Evolutionary conservation across 2,888 invertebrate genomes (phyloP), one percentile per base, ranked within the genome.

Genomic region (Onthophagus sagittarius): DNA sequence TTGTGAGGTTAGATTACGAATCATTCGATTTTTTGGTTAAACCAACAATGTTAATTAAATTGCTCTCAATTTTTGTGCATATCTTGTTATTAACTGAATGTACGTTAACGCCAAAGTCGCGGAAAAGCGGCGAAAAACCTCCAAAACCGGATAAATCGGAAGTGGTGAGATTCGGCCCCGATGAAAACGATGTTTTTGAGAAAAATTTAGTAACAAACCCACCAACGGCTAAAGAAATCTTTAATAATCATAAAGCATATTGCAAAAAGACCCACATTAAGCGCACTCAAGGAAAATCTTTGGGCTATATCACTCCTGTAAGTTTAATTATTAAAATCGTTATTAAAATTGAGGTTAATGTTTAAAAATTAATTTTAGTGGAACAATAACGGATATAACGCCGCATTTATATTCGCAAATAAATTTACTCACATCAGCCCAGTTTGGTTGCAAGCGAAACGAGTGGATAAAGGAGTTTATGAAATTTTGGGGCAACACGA

Each of bases 251-350:
- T 82, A 90, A 90, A 70, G 89, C 91, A 0, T 96, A 93, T 84
- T 91, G 90, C 81, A 90, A 91, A 79, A 90, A 94, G 71, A 91
- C 92, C 2, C 85, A 88, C 11, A 81, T 86, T 0, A 89, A 90
- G 73, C 89, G 90, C 79, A 94, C 94, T 80, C 87, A 90, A 76
- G 92, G 92, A 69, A 87, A 92, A n/a, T 92, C 94, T 13, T 86
- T 98, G 75, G 98, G 95, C 73, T 98, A 95, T 85, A 94, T 97
- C 65, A 98, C 98, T 67, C 97, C 97, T 74, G 97, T 94, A 86
- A 86, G 88, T 86, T 73, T 64, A 11, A 63, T n/a, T 33, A 33
- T 70, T 15, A 62, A 69, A n/a, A n/a, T n/a, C n/a, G n/a, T n/a
- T n/a, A n/a, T n/a, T n/a, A n/a, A n/a, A n/a, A n/a, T n/a, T n/a